phyloP scores from a whole-genome alignment of 2,888 invertebrate genomes.

The Scotopteryx bipunctaria region DNA sequence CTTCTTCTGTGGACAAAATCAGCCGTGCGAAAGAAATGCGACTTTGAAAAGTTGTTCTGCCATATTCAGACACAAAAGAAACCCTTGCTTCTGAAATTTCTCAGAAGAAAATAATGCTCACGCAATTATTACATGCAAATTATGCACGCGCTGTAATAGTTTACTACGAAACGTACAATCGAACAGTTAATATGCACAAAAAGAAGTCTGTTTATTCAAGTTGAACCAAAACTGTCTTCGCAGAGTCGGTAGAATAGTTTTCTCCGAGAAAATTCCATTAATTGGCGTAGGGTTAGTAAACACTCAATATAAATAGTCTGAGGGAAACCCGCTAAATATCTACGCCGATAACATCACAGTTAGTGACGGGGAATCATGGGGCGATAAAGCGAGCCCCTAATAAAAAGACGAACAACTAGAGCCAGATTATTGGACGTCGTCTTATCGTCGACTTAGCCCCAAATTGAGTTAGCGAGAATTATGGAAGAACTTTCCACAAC shows the following conservation, averaged over 20 bases:
- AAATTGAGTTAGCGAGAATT: conserved; percentile 77
- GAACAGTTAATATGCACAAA: conserved; percentile 9
- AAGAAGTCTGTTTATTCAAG: conserved; percentile 25
- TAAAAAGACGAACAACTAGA: conserved; percentile 68
- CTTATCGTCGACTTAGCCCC: conserved; percentile 76
- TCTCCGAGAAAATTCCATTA: conserved; percentile 43
- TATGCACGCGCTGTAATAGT: conserved; percentile 27
- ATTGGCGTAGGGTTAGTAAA: conserved; percentile 49
- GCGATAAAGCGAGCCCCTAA: conserved; percentile 70
- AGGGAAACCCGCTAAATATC: conserved; percentile 60
- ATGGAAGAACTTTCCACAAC: conserved; percentile 73
- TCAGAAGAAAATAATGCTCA: conserved; percentile 9
- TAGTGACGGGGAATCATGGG: conserved; percentile 64
- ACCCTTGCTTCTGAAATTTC: conserved; percentile 2
- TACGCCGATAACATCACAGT: conserved; percentile 61
- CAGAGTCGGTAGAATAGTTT: conserved; percentile 27
- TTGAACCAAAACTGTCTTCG: conserved; percentile 23
- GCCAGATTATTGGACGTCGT: conserved; percentile 69
- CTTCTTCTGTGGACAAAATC: neutral
- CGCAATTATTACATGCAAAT: conserved; percentile 22
- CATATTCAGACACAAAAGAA: neutral
- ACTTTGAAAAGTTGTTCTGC: neutral
- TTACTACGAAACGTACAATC: conserved; percentile 23
- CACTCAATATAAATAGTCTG: conserved; percentile 52
- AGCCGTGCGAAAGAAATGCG: neutral